Evolutionary conservation across 2,888 invertebrate genomes (phyloP).

Genomic region (Yponomeuta evonymella): DNA sequence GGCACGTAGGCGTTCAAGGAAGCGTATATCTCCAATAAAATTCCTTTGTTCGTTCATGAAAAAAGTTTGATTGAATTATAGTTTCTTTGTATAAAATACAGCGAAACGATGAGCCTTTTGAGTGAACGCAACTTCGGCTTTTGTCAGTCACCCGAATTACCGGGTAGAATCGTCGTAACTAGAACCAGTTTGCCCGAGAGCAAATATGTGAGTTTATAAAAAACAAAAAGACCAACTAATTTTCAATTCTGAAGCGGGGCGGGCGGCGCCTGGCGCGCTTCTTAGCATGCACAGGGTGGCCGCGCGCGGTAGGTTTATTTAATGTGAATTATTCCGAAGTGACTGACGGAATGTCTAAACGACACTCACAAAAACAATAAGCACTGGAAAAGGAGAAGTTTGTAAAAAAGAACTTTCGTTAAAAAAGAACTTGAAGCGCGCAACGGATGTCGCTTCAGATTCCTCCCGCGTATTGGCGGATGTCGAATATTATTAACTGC

Average conservation of each 20-base stretch:
- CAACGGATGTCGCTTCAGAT: conserved; percentile 38
- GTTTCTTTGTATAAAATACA: neutral
- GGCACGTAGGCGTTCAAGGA: neutral
- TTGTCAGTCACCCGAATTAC: conserved; percentile 28
- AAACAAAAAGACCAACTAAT: conserved; percentile 62
- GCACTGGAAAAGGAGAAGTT: conserved; percentile 44
- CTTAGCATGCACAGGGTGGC: conserved; percentile 56
- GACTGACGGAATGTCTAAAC: conserved; percentile 66
- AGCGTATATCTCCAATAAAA: neutral
- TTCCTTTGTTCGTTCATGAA: neutral
- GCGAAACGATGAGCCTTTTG: conserved; percentile 17
- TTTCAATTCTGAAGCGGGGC: conserved; percentile 57
- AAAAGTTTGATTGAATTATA: conserved; percentile 4
- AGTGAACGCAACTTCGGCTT: conserved; percentile 28
- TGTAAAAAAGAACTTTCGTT: conserved; percentile 52
- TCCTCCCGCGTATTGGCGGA: conserved; percentile 44
- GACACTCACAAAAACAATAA: conserved; percentile 55
- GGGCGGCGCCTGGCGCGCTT: conserved; percentile 33
- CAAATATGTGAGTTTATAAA: conserved; percentile 67
- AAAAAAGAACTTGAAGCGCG: conserved; percentile 61
- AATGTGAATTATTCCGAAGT: conserved; percentile 68
- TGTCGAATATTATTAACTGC: conserved; percentile 53
- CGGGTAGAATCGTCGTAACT: conserved; percentile 33
- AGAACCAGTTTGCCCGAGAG: conserved; percentile 40
- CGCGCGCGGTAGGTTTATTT: conserved; percentile 66